Conservation (phyloP, 1,140 invertebrate genomes). For the Proales similis region DNA sequence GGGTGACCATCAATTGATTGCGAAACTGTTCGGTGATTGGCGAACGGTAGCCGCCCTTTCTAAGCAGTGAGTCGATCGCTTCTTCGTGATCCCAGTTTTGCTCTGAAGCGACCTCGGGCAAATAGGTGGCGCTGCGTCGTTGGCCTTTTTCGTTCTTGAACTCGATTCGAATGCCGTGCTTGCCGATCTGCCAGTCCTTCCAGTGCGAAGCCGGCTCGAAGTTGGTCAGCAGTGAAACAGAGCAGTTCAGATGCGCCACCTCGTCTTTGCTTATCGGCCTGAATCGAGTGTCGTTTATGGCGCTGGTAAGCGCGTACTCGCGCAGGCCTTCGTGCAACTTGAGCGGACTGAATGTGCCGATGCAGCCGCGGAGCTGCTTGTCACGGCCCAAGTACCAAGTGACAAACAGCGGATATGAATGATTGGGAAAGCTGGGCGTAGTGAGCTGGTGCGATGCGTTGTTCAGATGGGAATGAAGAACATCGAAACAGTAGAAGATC, state of each 20-base stretch:
- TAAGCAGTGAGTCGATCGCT: slow-evolving; percentile 80
- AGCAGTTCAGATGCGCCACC: slow-evolving; percentile 79
- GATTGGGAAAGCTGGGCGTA: slow-evolving; percentile 5
- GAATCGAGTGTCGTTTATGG: slow-evolving; percentile 93
- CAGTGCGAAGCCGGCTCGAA: slow-evolving; percentile 93
- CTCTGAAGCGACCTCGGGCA: slow-evolving; percentile 91
- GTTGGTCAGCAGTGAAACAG: slow-evolving; percentile 84
- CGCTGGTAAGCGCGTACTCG: slow-evolving; percentile 94
- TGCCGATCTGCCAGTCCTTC: slow-evolving; percentile 91
- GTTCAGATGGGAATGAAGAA: slow-evolving; percentile 23
- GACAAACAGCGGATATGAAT: slow-evolving; percentile 75
- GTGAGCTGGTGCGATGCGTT: neutral
- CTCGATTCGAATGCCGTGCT: slow-evolving; percentile 95
- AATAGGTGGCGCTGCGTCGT: slow-evolving; percentile 89
- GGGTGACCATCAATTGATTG: slow-evolving; percentile 78
- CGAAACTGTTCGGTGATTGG: slow-evolving; percentile 76
- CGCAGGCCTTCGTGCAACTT: slow-evolving; percentile 81
- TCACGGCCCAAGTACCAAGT: slow-evolving; percentile 96
- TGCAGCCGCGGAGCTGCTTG: slow-evolving; percentile 57
- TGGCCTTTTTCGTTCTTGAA: slow-evolving; percentile 89
- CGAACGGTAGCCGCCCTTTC: slow-evolving; percentile 92
- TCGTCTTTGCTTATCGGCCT: slow-evolving; percentile 88
- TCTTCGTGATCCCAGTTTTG: slow-evolving; percentile 65
- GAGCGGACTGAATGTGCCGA: slow-evolving; percentile 64
- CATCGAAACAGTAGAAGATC: slow-evolving; percentile 37